Evolutionary conservation across 1,140 invertebrate species (phyloP), one percentile per base, ranked within the genome.

Genomic region (Drosophila sp.): DNA sequence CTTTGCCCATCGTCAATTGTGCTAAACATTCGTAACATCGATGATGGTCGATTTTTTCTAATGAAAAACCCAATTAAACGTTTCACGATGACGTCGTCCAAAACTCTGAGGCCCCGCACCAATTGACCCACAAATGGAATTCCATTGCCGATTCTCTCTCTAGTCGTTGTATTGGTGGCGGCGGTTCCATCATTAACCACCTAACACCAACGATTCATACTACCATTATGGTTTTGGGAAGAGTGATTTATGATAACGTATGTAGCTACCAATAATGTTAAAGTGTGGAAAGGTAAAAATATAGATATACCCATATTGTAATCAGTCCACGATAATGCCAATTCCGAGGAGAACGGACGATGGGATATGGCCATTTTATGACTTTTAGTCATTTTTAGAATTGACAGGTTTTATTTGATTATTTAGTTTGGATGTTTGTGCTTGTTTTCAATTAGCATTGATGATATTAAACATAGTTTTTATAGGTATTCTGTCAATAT

Each of bases 111-210:
- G 33, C 7, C 76, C 74, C 40, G 61, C 23, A 50, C 44, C 44
- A 50, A 62, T 77, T 79, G 76, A 79, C 76, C 76, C 75, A 79
- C 35, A 11, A 38, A 38, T 70, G 6, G 66, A 77, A 72, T 47
- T 56, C 44, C 50, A 17, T 38, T 57, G 63, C 69, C 38, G 60
- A 66, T 29, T 32, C 44, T 10, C 60, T 38, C 27, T 38, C 7
- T 29, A 30, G 30, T 30, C 47, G 33, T 61, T 32, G 3, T 38
- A 35, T 35, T 35, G 17, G 17, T 35, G 33, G 33, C 33, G 6
- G 32, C 30, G 17, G 6, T 33, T 57, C 11, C 32, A 10, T 7
- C 17, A 38, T 11, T 35, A 35, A 11, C 32, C 56, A 60, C 3
- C 33, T 17, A 35, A 6, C 33, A 44, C 33, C 10, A 33, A 4